Evolutionary conservation across 2,797 vertebrate species (phyloP).

Genomic region (Melanotaenia trifasciata): DNA sequence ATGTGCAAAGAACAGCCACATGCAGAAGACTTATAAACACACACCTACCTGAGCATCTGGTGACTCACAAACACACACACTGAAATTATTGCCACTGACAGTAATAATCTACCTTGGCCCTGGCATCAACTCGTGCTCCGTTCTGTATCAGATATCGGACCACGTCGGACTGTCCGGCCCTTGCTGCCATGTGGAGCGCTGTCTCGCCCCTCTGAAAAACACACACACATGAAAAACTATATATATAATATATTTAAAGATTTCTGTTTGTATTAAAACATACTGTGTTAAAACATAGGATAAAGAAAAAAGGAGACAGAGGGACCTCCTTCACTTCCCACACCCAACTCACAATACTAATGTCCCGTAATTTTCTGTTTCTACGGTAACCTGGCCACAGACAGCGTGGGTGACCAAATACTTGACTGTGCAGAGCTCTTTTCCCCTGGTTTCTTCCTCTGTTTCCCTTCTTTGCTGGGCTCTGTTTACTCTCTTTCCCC

Average conservation of each 20-base stretch:
- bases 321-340: conserved; percentile 49
- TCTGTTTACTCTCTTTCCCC: background rate
- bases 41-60: background rate
- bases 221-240: conserved; percentile 23
- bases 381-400: conserved; percentile 78
- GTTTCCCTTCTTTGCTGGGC: conserved; percentile 14
- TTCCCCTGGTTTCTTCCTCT: background rate
- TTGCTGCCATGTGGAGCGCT: conserved; percentile 95
- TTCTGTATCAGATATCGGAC: conserved; percentile 95
- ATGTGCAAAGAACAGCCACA: background rate
- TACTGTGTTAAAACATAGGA: conserved; percentile 1
- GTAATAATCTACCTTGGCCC: conserved; percentile 85
- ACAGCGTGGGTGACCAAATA: conserved; percentile 70
- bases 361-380: conserved; percentile 68
- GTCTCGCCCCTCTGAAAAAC: conserved; percentile 93
- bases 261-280: conserved; percentile 5
- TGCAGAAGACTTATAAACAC: background rate
- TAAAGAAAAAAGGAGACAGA: conserved; percentile 10
- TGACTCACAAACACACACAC: background rate
- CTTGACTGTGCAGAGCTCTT: conserved; percentile 33
- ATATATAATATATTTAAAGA: conserved; percentile 9
- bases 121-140: conserved; percentile 93
- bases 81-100: background rate
- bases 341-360: conserved; percentile 67
- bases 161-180: conserved; percentile 94